Evolutionary conservation across 1,140 invertebrate species (phyloP).

Genomic region (Drosophila leontia): DNA sequence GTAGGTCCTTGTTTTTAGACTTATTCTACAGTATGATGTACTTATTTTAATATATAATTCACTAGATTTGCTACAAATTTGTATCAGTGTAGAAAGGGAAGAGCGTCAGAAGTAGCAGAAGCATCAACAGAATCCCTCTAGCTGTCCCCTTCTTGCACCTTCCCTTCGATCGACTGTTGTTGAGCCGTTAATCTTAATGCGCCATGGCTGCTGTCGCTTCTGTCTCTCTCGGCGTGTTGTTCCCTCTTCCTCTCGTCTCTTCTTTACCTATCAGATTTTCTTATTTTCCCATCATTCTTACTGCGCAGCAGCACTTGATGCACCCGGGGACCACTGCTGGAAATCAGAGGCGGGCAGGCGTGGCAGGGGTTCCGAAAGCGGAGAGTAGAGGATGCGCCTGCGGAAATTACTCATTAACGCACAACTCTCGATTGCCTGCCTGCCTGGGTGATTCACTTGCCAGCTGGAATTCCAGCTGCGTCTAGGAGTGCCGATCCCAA

Average conservation of each 20-base stretch:
- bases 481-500: slow-evolving; percentile 46
- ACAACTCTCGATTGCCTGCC: slow-evolving; percentile 18
- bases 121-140: slow-evolving; percentile 14
- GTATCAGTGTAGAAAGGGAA: slow-evolving; percentile 16
- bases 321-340: slow-evolving; percentile 26
- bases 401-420: slow-evolving; percentile 81
- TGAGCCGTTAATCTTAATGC: slow-evolving; percentile 81
- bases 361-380: slow-evolving; percentile 27
- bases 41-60: not conserved
- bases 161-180: slow-evolving; percentile 34
- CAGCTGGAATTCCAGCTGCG: slow-evolving; percentile 57
- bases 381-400: slow-evolving; percentile 65
- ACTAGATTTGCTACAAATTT: not conserved
- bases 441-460: slow-evolving; percentile 46
- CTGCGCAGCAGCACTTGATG: slow-evolving; percentile 78
- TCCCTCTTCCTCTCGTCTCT: slow-evolving; percentile 13
- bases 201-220: slow-evolving; percentile 80
- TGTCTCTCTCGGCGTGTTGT: slow-evolving; percentile 42
- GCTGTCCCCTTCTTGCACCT: slow-evolving; percentile 35
- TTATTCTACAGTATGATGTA: not conserved
- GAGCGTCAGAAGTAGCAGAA: slow-evolving; percentile 36
- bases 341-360: slow-evolving; percentile 8
- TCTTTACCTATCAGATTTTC: slow-evolving; percentile 74
- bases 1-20: not conserved
- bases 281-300: slow-evolving; percentile 73